phyloP scores from a whole-genome alignment of 2,797 vertebrate genomes.

The Gallinago nigripennis region DNA sequence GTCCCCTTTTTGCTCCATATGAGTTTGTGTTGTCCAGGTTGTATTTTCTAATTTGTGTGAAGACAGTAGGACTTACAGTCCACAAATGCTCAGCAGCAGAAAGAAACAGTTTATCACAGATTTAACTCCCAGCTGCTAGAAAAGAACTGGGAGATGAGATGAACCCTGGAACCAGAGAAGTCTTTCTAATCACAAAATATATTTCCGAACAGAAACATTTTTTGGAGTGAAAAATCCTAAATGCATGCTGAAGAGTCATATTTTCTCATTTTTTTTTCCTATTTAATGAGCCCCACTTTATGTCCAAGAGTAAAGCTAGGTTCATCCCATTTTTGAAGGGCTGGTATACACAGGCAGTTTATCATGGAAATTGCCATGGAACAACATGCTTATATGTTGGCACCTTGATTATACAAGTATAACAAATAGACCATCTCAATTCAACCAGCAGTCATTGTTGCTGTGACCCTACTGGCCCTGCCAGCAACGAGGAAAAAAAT shows the following conservation, averaged over 20 bases:
- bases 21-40: neutral
- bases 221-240: neutral
- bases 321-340: neutral
- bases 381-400: neutral
- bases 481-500: neutral
- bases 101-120: neutral
- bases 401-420: neutral
- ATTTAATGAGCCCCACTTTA: neutral
- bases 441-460: neutral
- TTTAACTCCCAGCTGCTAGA: neutral
- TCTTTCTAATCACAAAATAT: neutral
- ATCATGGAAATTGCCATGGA: neutral
- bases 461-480: neutral
- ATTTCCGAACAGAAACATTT: neutral
- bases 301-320: neutral
- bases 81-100: neutral
- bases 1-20: neutral
- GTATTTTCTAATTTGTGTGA: neutral
- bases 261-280: neutral
- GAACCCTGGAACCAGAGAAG: neutral
- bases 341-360: neutral
- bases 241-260: neutral
- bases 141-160: neutral
- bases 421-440: neutral
- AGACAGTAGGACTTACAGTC: neutral